Evolutionary conservation across 2,113 vertebrate species (phyloP).

Genomic region (Callaeas wilsoni): DNA sequence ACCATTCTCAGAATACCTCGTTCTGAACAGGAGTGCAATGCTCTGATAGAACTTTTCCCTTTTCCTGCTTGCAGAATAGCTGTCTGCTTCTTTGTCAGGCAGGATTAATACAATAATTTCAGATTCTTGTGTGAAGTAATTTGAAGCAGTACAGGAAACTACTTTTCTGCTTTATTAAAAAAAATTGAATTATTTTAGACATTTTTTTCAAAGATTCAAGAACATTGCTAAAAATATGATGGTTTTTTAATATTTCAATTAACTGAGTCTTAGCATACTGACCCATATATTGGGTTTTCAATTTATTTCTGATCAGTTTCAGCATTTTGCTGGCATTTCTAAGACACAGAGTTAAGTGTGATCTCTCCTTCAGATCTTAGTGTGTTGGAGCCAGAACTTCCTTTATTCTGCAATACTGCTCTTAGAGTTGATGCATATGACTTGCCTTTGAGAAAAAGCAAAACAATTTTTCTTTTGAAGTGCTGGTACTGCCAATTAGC

Average conservation of each 20-base stretch:
- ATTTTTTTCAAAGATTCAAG: background rate
- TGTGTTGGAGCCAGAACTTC: background rate
- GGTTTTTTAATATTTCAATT: accelerated
- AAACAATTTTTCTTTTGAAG: background rate
- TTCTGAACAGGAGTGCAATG: background rate
- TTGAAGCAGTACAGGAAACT: background rate
- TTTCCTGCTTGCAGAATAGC: background rate
- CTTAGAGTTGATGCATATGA: background rate
- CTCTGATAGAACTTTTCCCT: background rate
- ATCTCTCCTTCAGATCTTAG: background rate
- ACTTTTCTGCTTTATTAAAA: background rate
- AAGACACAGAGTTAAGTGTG: background rate
- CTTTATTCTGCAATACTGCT: background rate
- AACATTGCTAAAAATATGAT: background rate
- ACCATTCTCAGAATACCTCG: background rate
- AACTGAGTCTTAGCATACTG: background rate
- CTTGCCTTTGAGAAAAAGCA: background rate
- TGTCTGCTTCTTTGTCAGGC: background rate
- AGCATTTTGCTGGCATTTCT: background rate
- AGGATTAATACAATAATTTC: background rate
- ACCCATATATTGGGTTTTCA: background rate
- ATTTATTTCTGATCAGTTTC: background rate
- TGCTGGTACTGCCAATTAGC: background rate
- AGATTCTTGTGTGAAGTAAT: background rate
- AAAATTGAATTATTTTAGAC: background rate